Conservation (phyloP, 2,888 invertebrate genomes). For the Nomada fabriciana region DNA sequence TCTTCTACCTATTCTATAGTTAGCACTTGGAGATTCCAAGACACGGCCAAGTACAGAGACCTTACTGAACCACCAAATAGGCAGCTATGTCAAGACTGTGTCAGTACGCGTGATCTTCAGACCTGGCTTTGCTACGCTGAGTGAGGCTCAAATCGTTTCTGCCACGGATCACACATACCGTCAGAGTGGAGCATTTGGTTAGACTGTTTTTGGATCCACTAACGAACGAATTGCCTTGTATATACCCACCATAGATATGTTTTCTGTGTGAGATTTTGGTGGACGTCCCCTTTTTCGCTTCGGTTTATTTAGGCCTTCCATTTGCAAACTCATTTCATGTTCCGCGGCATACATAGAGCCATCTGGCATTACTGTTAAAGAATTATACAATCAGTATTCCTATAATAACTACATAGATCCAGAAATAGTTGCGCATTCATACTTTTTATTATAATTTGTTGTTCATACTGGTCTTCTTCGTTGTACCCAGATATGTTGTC, state of each 20-base stretch:
- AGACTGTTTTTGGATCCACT: no score
- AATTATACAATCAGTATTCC: conserved; percentile 28
- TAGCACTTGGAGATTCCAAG: no score
- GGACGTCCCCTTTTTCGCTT: conserved; percentile 90
- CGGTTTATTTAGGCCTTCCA: conserved; percentile 88
- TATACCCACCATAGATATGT: conserved; percentile 52
- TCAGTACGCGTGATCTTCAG: no score
- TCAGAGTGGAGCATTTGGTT: no score
- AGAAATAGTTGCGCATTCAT: conserved; percentile 55
- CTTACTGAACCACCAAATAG: no score
- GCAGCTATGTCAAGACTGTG: no score
- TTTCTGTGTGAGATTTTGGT: conserved; percentile 86
- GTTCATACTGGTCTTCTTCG: conserved; percentile 81
- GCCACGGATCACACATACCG: no score
- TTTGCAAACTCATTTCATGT: conserved; percentile 88
- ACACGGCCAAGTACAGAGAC: no score
- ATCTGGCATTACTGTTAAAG: conserved; percentile 86
- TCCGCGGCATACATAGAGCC: conserved; percentile 88
- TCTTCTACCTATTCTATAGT: no score
- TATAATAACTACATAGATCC: not conserved
- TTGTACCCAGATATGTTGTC: conserved; percentile 63
- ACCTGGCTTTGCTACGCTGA: no score
- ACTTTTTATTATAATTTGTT: conserved; percentile 86
- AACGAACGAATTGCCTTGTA: not conserved
- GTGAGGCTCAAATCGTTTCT: no score